Evolutionary conservation across 1,140 invertebrate species (phyloP).

Genomic region (Antheraea mylitta): DNA sequence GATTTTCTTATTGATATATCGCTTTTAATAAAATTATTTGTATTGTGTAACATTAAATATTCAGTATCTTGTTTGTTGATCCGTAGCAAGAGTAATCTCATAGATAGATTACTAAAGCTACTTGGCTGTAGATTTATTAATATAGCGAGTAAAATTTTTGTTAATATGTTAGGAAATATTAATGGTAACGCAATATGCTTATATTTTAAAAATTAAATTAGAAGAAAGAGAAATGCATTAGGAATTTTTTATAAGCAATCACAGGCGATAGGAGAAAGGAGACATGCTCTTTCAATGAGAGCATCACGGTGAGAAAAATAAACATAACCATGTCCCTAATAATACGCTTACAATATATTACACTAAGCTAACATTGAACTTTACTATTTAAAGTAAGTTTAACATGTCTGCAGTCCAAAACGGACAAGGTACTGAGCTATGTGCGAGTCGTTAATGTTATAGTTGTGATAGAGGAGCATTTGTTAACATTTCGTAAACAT

Average conservation of each 20-base stretch:
- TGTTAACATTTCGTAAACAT: constrained; percentile 44
- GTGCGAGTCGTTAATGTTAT: constrained; percentile 52
- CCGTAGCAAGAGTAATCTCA: constrained; percentile 12
- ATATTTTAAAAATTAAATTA: constrained; percentile 13
- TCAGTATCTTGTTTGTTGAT: constrained; percentile 4
- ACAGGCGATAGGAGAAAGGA: constrained; percentile 53
- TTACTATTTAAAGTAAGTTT: constrained; percentile 58
- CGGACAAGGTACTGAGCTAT: constrained; percentile 68
- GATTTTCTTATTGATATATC: neutral
- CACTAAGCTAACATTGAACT: constrained; percentile 72
- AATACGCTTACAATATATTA: constrained; percentile 70
- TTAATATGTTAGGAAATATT: constrained; percentile 13
- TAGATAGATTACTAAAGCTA: constrained; percentile 15
- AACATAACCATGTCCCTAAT: constrained; percentile 60
- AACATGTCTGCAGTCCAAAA: constrained; percentile 61
- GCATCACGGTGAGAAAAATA: constrained; percentile 33
- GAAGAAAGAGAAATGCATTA: constrained; percentile 52
- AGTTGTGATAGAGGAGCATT: constrained; percentile 45
- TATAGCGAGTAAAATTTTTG: neutral
- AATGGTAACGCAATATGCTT: constrained; percentile 23
- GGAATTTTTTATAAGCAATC: constrained; percentile 61
- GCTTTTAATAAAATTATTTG: constrained; percentile 15
- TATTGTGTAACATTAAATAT: constrained; percentile 27
- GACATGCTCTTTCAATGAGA: constrained; percentile 25
- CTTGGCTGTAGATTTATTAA: constrained; percentile 7